These are phyloP conservation scores for Leguminivora glycinivorella DNA, from an alignment of 1,140 invertebrate genomes.

Conservation along the genomic window DNA sequence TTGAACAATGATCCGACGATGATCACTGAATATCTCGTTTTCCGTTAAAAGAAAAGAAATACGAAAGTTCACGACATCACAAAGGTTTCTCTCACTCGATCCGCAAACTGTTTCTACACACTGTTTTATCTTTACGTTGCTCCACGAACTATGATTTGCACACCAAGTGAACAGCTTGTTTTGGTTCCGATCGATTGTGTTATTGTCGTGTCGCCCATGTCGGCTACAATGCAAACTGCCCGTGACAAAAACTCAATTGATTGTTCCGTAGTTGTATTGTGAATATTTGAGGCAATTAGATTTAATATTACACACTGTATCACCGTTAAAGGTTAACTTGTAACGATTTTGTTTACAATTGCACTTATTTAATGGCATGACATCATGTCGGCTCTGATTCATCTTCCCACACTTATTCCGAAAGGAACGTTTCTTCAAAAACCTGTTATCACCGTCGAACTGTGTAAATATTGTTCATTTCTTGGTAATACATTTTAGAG, in stretches of 20 bases:
- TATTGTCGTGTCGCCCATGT: conserved; percentile 41
- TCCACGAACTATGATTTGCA: conserved; percentile 64
- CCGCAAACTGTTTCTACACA: conserved; percentile 36
- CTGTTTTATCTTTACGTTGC: conserved; percentile 57
- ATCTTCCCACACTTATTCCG: conserved; percentile 37
- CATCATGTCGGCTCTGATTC: conserved; percentile 40
- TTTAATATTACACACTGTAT: conserved; percentile 13
- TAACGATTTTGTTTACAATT: conserved; percentile 33
- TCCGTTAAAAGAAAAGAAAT: neutral
- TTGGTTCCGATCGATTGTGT: conserved; percentile 45
- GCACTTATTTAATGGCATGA: conserved; percentile 37
- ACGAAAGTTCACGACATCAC: neutral
- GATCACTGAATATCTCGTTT: no score
- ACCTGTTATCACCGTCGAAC: neutral
- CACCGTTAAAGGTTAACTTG: conserved; percentile 16
- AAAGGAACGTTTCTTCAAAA: conserved; percentile 37
- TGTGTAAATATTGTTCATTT: neutral
- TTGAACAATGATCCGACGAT: no score
- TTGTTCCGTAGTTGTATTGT: conserved; percentile 34
- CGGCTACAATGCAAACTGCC: conserved; percentile 33
- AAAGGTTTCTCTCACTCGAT: conserved; percentile 2
- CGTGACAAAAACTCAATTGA: conserved; percentile 46
- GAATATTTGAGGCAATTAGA: conserved; percentile 21
- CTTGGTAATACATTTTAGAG: conserved; percentile 3
- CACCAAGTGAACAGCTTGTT: conserved; percentile 57